phyloP scores from a whole-genome alignment of 2,888 invertebrate genomes.

The Mycogona germanica region DNA sequence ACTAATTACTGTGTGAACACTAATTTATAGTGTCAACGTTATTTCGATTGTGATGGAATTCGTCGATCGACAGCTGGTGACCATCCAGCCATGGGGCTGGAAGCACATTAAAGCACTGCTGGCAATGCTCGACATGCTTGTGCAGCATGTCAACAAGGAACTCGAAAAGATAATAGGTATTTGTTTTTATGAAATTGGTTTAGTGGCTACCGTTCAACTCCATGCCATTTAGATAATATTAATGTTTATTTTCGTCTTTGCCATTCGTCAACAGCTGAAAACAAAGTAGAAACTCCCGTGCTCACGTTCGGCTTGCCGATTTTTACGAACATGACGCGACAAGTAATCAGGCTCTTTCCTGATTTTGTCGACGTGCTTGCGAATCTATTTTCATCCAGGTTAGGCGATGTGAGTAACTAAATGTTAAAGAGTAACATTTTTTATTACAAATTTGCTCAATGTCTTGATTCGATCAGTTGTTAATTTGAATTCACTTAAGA shows the following conservation, averaged over 20 bases:
- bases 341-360: conserved; percentile 9
- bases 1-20: too few species aligned
- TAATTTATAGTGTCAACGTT: conserved; percentile 6
- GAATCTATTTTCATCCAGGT: not conserved
- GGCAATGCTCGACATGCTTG: conserved; percentile 3
- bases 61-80: conserved; percentile 7
- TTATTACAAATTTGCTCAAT: too few species aligned
- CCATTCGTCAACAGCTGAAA: conserved; percentile 6
- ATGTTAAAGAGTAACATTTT: too few species aligned
- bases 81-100: conserved; percentile 13
- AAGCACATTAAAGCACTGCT: conserved; percentile 15
- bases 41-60: conserved; percentile 9
- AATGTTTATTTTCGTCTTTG: not conserved
- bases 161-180: conserved; percentile 11
- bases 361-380: conserved; percentile 2
- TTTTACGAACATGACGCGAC: not conserved
- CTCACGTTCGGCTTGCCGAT: conserved; percentile 9
- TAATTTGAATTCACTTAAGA: not conserved
- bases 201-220: not conserved
- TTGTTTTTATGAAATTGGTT: not conserved
- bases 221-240: not conserved
- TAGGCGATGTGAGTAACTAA: conserved; percentile 13
- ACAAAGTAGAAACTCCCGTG: conserved; percentile 9
- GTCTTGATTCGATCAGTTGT: not conserved
- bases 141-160: conserved; percentile 8